Evolutionary conservation across 92 coral and sea anemone genomes (phyloP).

Genomic region (Diadumene lineata): DNA sequence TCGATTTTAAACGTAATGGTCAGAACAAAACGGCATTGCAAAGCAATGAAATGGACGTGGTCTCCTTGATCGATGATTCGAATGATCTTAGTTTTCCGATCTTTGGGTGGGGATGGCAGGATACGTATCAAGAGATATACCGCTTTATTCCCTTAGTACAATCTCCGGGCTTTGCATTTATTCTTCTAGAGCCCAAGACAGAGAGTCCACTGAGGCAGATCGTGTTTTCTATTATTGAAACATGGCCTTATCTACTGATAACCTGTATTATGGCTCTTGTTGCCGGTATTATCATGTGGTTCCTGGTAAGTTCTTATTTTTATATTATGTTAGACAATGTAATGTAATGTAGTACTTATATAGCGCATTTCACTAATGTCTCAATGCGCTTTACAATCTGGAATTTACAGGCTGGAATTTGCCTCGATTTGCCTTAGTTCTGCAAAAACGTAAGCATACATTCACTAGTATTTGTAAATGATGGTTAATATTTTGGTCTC

Average conservation of each 20-base stretch:
- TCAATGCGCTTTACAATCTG: too few relatives aligned
- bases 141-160: conserved; percentile 73
- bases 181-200: conserved; percentile 52
- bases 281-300: conserved; percentile 65
- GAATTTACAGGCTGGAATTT: too few relatives aligned
- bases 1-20: conserved; percentile 71
- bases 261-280: conserved; percentile 53
- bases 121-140: conserved; percentile 40
- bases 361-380: too few relatives aligned
- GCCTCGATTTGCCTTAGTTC: too few relatives aligned
- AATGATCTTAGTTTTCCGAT: conserved; percentile 79
- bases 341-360: too few relatives aligned
- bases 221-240: conserved; percentile 40
- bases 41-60: conserved; percentile 49
- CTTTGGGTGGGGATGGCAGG: conserved; percentile 81
- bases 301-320: conserved; percentile 61
- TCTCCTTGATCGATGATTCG: conserved; percentile 38
- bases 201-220: conserved; percentile 46
- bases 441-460: too few relatives aligned
- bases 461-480: too few relatives aligned
- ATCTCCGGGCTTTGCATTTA: conserved; percentile 76
- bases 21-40: conserved; percentile 50
- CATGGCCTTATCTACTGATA: conserved; percentile 60
- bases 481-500: neutral
- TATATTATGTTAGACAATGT: too few relatives aligned